Conservation (phyloP, 1,140 invertebrate species). For the Euwallacea similis region DNA sequence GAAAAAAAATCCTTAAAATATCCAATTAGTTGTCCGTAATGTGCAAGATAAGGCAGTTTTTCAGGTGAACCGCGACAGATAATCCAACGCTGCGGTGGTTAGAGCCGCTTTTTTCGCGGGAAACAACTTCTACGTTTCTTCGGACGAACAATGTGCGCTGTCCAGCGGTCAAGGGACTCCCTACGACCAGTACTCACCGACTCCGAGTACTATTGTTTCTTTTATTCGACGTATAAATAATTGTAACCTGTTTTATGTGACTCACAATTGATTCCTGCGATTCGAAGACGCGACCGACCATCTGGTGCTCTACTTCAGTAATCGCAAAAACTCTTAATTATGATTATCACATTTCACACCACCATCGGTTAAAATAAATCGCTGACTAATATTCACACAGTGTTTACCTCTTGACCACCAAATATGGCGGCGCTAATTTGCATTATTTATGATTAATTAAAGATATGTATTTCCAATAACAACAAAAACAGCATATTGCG, state of each 20-base stretch:
- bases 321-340: too few relatives aligned
- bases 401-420: too few relatives aligned
- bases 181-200: slow-evolving; percentile 48
- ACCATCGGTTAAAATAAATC: too few relatives aligned
- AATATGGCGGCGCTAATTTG: too few relatives aligned
- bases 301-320: slow-evolving; percentile 1
- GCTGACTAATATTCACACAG: too few relatives aligned
- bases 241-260: slow-evolving; percentile 53
- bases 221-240: slow-evolving; percentile 54
- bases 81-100: slow-evolving; percentile 47
- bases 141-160: slow-evolving; percentile 46
- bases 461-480: too few relatives aligned
- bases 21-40: slow-evolving; percentile 51
- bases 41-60: slow-evolving; percentile 50
- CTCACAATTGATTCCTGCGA: slow-evolving; percentile 45
- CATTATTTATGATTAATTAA: too few relatives aligned
- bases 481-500: too few relatives aligned
- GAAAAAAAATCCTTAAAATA: slow-evolving; percentile 50
- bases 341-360: too few relatives aligned
- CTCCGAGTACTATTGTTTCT: slow-evolving; percentile 48
- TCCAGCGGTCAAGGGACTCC: slow-evolving; percentile 49
- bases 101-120: slow-evolving; percentile 50
- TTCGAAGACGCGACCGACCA: background rate
- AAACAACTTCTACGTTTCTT: slow-evolving; percentile 45
- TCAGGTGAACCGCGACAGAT: slow-evolving; percentile 46